Evolutionary conservation across 2,888 invertebrate species (phyloP).

Genomic region (Oxyteleia sp.): DNA sequence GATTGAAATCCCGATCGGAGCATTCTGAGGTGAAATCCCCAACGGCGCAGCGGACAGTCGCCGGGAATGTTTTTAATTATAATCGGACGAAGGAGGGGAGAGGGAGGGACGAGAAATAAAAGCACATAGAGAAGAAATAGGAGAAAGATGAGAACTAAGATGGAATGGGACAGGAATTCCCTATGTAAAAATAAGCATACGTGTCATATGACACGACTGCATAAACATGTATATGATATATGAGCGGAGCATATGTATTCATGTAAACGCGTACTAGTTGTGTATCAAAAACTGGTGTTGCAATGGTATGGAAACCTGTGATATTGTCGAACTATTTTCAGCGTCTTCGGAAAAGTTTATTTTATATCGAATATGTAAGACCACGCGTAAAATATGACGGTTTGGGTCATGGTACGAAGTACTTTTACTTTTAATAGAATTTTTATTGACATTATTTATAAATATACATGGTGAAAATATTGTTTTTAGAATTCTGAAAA

Average conservation of each 20-base stretch:
- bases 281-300: slow-evolving; percentile 16
- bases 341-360: slow-evolving; percentile 5
- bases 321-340: slow-evolving; percentile 30
- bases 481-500: too few species aligned
- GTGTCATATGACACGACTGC: slow-evolving; percentile 10
- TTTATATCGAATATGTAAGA: neutral
- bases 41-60: slow-evolving; percentile 37
- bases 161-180: slow-evolving; percentile 46
- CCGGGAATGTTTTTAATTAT: slow-evolving; percentile 66
- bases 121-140: slow-evolving; percentile 13
- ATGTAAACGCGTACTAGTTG: slow-evolving; percentile 15
- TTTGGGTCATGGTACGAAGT: too few species aligned
- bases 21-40: slow-evolving; percentile 53
- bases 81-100: slow-evolving; percentile 24
- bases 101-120: slow-evolving; percentile 25
- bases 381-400: neutral
- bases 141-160: slow-evolving; percentile 53
- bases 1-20: slow-evolving; percentile 62
- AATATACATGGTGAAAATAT: too few species aligned
- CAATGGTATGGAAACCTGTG: neutral
- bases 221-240: slow-evolving; percentile 30
- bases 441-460: too few species aligned
- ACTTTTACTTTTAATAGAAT: too few species aligned
- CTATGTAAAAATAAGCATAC: slow-evolving; percentile 43
- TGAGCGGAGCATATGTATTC: slow-evolving; percentile 25